Conservation (phyloP, 1,140 invertebrate genomes). For the Meteorus sp. region DNA sequence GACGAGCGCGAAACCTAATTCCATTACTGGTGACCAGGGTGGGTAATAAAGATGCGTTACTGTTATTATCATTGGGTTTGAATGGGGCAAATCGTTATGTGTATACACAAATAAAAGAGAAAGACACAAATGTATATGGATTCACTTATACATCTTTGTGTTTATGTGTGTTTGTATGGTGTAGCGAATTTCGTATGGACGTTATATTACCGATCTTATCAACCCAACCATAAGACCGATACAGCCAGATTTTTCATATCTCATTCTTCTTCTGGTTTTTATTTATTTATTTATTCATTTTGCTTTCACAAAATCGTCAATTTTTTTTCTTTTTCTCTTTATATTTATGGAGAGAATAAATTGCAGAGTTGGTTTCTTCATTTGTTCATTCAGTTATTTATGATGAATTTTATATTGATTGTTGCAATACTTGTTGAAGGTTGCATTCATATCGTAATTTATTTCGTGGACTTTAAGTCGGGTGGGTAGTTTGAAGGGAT, state of each 20-base stretch:
- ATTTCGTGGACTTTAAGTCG: too few relatives aligned
- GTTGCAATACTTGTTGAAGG: too few relatives aligned
- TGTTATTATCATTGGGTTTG: conserved; percentile 36
- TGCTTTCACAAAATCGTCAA: neutral
- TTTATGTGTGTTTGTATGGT: too few relatives aligned
- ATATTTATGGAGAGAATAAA: too few relatives aligned
- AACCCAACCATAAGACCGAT: too few relatives aligned
- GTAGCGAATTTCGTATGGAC: conserved; percentile 10
- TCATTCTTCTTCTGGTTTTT: conserved; percentile 18
- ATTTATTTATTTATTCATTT: conserved; percentile 9
- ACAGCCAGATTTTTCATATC: conserved; percentile 20
- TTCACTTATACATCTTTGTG: too few relatives aligned
- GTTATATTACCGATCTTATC: conserved; percentile 32
- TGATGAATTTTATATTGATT: too few relatives aligned
- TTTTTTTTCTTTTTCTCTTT: too few relatives aligned
- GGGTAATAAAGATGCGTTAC: conserved; percentile 36
- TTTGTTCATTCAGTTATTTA: too few relatives aligned
- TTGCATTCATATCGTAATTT: too few relatives aligned
- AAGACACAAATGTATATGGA: neutral
- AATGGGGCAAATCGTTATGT: conserved; percentile 7
- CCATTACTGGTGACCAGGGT: conserved; percentile 34
- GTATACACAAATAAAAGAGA: conserved; percentile 9
- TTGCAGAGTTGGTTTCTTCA: too few relatives aligned
- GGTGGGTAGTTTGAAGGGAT: too few relatives aligned
- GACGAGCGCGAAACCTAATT: conserved; percentile 35